Evolutionary conservation across 2,797 vertebrate species (phyloP).

Genomic region (Notolepis coatsorum): DNA sequence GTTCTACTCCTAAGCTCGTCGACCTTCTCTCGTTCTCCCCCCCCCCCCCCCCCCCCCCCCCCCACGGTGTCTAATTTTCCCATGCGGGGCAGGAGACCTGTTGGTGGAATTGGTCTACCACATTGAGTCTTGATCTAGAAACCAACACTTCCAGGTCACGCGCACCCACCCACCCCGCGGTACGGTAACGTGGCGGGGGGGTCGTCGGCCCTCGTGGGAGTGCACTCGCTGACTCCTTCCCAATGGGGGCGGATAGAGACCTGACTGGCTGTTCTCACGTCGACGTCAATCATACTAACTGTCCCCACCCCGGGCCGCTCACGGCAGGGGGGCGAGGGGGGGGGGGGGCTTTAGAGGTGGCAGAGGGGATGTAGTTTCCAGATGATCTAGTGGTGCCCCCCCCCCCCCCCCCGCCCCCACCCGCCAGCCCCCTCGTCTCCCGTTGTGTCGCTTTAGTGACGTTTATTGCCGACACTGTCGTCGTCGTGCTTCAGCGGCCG

Average conservation of each 20-base stretch:
- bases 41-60: too few species aligned
- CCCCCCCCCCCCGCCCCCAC: too few species aligned
- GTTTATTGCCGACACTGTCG: too few species aligned
- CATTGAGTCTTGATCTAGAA: slow-evolving; percentile 72
- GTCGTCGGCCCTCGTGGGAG: slow-evolving; percentile 67
- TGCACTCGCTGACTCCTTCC: slow-evolving; percentile 53
- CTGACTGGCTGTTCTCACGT: slow-evolving; percentile 52
- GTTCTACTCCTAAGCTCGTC: too few species aligned
- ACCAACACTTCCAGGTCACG: slow-evolving; percentile 67
- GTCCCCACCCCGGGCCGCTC: slow-evolving; percentile 54
- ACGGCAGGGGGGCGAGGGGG: slow-evolving; percentile 42
- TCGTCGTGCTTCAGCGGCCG: too few species aligned
- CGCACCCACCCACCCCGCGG: too few species aligned
- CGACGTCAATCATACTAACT: slow-evolving; percentile 59
- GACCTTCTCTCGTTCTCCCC: too few species aligned
- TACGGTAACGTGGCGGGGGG: slow-evolving; percentile 57
- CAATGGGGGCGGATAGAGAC: slow-evolving; percentile 48
- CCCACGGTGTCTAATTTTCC: too few species aligned
- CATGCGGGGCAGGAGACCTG: slow-evolving; percentile 37
- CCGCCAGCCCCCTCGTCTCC: too few species aligned
- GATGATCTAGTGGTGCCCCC: too few species aligned
- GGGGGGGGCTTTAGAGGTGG: slow-evolving; percentile 29
- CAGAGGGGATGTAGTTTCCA: slow-evolving; percentile 48
- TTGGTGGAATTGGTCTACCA: slow-evolving; percentile 71
- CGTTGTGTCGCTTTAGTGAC: too few species aligned